phyloP scores from a whole-genome alignment of 2,113 vertebrate species.

The Terrapene triunguis region DNA sequence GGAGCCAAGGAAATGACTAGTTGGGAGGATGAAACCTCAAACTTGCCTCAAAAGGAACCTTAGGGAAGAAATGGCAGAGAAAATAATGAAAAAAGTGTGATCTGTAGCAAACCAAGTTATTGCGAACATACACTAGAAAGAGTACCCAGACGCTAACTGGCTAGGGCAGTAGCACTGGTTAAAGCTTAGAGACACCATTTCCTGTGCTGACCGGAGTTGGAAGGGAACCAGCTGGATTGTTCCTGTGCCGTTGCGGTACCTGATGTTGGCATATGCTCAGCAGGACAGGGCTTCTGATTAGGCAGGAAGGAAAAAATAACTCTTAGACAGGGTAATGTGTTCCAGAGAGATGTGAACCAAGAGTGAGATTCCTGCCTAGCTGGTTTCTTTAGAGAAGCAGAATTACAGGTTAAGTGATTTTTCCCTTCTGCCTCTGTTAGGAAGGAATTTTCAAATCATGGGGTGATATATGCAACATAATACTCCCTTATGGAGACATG shows the following conservation, averaged over 20 bases:
- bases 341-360: not conserved
- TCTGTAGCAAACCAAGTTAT: not conserved
- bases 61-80: not conserved
- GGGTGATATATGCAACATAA: not conserved
- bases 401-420: fast-evolving
- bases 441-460: not conserved
- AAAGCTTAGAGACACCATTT: not conserved
- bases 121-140: not conserved
- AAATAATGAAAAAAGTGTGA: not conserved
- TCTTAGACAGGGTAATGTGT: not conserved
- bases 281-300: not conserved
- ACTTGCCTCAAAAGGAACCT: not conserved
- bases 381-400: not conserved
- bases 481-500: not conserved
- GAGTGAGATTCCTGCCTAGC: not conserved
- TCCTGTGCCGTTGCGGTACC: not conserved
- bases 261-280: not conserved
- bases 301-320: not conserved
- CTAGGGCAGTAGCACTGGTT: not conserved
- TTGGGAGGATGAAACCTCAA: constrained; percentile 24
- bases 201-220: not conserved
- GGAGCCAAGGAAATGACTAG: not conserved
- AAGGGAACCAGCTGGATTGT: not conserved
- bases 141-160: not conserved
- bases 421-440: not conserved